Conservation (phyloP, 2,888 invertebrate genomes). For the Tipula helvola region DNA sequence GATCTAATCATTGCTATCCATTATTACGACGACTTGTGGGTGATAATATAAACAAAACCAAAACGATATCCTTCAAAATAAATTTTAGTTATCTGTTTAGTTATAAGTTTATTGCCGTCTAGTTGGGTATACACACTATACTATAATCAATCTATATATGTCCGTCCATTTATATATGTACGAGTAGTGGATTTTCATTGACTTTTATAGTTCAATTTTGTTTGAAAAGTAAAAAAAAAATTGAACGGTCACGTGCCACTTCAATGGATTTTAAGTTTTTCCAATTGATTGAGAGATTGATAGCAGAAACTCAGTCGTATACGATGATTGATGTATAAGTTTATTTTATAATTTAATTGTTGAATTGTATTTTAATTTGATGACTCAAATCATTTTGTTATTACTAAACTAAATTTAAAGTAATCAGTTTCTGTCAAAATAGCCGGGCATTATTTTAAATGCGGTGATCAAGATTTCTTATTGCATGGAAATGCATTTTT, state of each 20-base stretch:
- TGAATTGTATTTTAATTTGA: background rate
- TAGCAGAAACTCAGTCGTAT: background rate
- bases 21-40: background rate
- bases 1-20: slow-evolving; percentile 4
- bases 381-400: background rate
- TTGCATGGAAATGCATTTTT: too few species aligned
- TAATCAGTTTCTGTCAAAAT: background rate
- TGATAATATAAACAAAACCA: background rate
- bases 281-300: background rate
- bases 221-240: background rate
- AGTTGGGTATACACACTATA: background rate
- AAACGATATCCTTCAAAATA: background rate
- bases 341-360: background rate
- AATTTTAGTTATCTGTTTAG: background rate
- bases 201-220: background rate
- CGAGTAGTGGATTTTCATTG: background rate
- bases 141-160: background rate
- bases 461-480: too few species aligned
- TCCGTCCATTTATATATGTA: background rate
- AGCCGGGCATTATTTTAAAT: background rate
- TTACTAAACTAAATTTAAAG: background rate
- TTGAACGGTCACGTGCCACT: background rate
- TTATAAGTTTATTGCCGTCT: background rate
- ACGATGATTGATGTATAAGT: background rate
- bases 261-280: background rate